Conservation (phyloP, 2,113 vertebrate species). For the Kryptolebias marmoratus region DNA sequence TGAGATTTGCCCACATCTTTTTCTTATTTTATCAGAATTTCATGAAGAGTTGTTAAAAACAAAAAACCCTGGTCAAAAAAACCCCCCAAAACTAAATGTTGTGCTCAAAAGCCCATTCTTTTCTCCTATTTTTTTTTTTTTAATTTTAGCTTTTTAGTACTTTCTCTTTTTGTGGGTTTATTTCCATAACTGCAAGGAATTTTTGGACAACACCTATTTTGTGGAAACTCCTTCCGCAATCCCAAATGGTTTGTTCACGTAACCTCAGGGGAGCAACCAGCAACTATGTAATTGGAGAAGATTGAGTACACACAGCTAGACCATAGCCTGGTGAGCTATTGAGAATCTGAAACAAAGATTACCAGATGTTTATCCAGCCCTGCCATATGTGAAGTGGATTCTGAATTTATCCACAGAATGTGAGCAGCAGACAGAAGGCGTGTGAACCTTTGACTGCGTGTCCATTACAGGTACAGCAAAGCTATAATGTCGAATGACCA, state of each 20-base stretch:
- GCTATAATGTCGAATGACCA: conserved; percentile 42
- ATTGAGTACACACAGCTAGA: conserved; percentile 68
- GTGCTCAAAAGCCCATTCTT: conserved; percentile 30
- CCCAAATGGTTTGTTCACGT: conserved; percentile 73
- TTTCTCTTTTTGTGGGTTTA: conserved; percentile 68
- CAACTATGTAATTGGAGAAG: conserved; percentile 77
- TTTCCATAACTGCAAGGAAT: conserved; percentile 79
- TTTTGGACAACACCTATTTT: conserved; percentile 82
- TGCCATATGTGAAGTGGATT: conserved; percentile 66
- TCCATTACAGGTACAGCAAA: conserved; percentile 60
- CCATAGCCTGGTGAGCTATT: conserved; percentile 73
- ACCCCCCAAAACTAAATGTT: conserved; percentile 3
- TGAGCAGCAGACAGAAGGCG: conserved; percentile 56
- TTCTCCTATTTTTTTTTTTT: conserved; percentile 8
- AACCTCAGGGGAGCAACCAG: conserved; percentile 72
- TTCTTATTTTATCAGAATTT: conserved; percentile 7
- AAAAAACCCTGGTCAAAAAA: conserved; percentile 20
- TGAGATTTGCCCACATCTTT: not conserved
- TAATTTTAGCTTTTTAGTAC: not conserved
- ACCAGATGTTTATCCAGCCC: conserved; percentile 77
- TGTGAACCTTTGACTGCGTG: conserved; percentile 73
- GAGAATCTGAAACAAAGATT: conserved; percentile 77
- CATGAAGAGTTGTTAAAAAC: conserved; percentile 7
- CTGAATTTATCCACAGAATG: conserved; percentile 53
- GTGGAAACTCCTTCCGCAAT: conserved; percentile 76